Evolutionary conservation across 2,797 vertebrate genomes (phyloP).

Genomic region (Alauda arvensis): DNA sequence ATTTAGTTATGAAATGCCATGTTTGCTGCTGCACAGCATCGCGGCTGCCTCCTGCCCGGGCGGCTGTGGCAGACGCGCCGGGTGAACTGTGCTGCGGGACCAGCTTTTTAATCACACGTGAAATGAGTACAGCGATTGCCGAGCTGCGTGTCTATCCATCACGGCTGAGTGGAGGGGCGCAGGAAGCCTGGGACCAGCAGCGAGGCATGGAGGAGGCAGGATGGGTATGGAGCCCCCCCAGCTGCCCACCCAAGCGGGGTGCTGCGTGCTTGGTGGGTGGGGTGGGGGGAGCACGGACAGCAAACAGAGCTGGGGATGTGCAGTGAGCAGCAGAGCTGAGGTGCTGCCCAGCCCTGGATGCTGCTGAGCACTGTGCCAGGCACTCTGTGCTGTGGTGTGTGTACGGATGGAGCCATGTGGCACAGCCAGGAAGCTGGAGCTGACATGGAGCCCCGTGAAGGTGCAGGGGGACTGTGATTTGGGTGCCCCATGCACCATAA

Average conservation of each 20-base stretch:
- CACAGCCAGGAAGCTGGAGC: background rate
- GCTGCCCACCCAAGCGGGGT: background rate
- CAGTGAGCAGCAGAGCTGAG: accelerated
- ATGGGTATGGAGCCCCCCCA: background rate
- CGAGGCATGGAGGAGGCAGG: background rate
- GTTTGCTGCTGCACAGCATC: background rate
- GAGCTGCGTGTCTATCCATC: background rate
- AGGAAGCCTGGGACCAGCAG: background rate
- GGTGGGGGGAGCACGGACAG: accelerated
- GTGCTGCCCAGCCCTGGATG: background rate
- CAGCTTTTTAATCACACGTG: background rate
- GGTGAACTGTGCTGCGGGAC: background rate
- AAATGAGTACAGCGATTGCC: background rate
- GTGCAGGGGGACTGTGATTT: background rate
- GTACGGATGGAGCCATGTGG: background rate
- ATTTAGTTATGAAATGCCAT: background rate
- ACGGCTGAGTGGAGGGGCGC: accelerated
- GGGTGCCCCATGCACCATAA: accelerated
- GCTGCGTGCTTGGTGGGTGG: background rate
- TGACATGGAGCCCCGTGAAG: background rate
- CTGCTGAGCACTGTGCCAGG: background rate
- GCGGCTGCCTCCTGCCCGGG: background rate
- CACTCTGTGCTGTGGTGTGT: background rate
- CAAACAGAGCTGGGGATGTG: background rate
- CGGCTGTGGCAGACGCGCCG: background rate